A percentile compares a stretch with the other conserved stretches of the same genome.
These are phyloP conservation scores for Apogon hyalosoma DNA, from an alignment of 2,797 vertebrate genomes.

Conservation along the genomic window DNA sequence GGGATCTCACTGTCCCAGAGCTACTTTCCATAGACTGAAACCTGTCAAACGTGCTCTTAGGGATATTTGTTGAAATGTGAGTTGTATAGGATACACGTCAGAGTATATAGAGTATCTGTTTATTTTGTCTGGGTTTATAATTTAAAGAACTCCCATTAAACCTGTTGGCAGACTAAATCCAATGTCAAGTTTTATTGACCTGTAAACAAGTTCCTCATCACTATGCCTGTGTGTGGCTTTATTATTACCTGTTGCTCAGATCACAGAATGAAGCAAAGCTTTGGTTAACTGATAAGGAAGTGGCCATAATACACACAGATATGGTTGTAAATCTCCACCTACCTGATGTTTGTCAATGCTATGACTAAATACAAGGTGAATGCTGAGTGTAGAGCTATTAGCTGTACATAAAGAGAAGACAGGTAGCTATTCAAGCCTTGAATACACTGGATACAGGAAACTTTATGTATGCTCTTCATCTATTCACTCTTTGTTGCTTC, in stretches of 20 bases:
- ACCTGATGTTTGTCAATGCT: conserved; percentile 47
- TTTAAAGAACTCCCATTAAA: background rate
- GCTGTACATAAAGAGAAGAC: background rate
- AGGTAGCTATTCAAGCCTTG: background rate
- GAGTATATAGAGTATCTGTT: no score
- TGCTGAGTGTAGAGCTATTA: conserved; percentile 5
- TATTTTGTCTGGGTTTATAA: background rate
- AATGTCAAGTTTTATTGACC: background rate
- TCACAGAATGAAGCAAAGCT: conserved; percentile 19
- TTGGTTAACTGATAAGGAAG: conserved; percentile 43
- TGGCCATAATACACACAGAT: conserved; percentile 7
- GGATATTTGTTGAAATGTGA: conserved; percentile 23
- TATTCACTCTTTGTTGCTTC: background rate
- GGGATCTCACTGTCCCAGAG: conserved; percentile 20
- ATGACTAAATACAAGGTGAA: conserved; percentile 43
- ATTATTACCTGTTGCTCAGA: conserved; percentile 3
- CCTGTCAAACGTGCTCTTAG: conserved; percentile 55
- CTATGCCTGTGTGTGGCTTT: background rate
- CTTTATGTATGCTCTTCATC: background rate
- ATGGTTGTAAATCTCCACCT: conserved; percentile 56
- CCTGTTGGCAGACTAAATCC: background rate
- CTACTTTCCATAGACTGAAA: conserved; percentile 36
- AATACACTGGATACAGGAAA: conserved; percentile 6
- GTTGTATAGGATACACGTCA: background rate
- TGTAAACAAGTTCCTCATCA: background rate